phyloP scores from a whole-genome alignment of 2,888 invertebrate species.

The Cephus sareptanus region DNA sequence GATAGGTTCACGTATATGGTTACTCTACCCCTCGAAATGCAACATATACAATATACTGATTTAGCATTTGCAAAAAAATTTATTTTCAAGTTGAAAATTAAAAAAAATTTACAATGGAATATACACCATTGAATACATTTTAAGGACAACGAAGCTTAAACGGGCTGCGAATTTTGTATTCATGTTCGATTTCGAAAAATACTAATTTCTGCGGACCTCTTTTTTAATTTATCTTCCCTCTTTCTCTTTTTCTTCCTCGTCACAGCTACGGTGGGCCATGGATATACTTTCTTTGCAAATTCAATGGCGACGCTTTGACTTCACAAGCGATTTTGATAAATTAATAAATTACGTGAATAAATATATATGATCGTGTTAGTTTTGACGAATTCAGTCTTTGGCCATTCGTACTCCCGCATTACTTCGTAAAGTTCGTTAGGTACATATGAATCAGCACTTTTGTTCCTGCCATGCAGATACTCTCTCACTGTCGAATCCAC shows the following conservation, averaged over 20 bases:
- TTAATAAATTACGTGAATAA: conserved; percentile 8
- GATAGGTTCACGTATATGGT: background rate
- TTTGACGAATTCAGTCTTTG: conserved; percentile 21
- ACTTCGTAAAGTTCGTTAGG: background rate
- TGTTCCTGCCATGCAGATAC: background rate
- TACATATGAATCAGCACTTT: background rate
- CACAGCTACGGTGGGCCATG: background rate
- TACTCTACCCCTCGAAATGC: background rate
- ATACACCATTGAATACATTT: background rate
- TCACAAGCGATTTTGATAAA: background rate
- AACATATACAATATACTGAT: too few species aligned
- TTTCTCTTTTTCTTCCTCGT: background rate
- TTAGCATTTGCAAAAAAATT: too few species aligned
- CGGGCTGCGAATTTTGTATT: background rate
- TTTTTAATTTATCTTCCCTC: background rate
- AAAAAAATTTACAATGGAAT: background rate
- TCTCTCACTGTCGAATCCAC: background rate
- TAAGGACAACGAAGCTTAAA: background rate
- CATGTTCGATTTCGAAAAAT: background rate
- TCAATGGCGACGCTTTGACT: background rate
- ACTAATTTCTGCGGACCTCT: background rate
- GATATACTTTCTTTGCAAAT: background rate
- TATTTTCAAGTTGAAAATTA: too few species aligned
- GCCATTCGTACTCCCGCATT: conserved; percentile 8
- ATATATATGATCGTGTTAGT: conserved; percentile 8